Percentiles rank a stretch among this genome's conserved stretches.
Evolutionary conservation across 1,140 invertebrate genomes (phyloP).

Genomic region (Callitettix versicolor): DNA sequence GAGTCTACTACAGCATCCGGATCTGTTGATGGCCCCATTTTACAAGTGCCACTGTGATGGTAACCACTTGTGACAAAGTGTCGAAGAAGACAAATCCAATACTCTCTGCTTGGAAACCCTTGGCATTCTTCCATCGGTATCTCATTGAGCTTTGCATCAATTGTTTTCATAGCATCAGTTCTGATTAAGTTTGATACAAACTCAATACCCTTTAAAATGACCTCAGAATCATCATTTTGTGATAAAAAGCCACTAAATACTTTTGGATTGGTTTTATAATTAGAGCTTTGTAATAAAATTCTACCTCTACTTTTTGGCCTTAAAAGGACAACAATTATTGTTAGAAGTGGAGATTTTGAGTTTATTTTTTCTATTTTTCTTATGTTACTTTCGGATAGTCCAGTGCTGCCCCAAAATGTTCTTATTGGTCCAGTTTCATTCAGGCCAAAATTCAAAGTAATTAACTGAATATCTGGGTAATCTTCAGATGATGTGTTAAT

Average conservation of each 20-base stretch:
- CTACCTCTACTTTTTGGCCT: constrained; percentile 5
- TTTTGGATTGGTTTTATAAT: constrained; percentile 1
- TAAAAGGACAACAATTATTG: background rate
- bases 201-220: constrained; percentile 15
- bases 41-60: constrained; percentile 66
- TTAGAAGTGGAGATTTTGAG: background rate
- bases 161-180: constrained; percentile 14
- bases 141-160: constrained; percentile 41
- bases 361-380: background rate
- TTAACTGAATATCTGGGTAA: constrained; percentile 18
- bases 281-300: background rate
- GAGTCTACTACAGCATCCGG: constrained; percentile 70
- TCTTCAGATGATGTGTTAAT: constrained; percentile 13
- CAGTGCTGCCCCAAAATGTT: background rate
- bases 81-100: constrained; percentile 73
- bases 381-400: background rate
- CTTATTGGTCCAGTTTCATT: background rate
- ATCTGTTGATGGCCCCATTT: constrained; percentile 71
- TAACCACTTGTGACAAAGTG: constrained; percentile 79
- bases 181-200: constrained; percentile 19
- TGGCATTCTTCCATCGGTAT: constrained; percentile 65
- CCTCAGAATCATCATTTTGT: background rate
- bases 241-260: background rate
- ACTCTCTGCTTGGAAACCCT: constrained; percentile 60
- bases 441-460: background rate